A percentile compares a stretch with the other conserved stretches of the same genome.
Conservation (phyloP, 2,888 invertebrate species). For the Nomada flava region DNA sequence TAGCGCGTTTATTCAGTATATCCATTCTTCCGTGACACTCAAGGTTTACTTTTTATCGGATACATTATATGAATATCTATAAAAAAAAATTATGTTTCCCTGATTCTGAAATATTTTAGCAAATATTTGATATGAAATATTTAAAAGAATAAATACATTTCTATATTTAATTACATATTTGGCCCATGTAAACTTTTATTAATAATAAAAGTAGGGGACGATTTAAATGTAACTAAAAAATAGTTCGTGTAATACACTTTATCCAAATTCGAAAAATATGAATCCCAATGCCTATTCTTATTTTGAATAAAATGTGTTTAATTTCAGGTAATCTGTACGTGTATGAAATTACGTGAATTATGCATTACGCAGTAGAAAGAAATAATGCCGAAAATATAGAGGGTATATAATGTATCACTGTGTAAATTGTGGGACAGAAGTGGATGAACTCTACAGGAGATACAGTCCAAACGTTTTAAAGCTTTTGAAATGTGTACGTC, state of each 20-base stretch:
- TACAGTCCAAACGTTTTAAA: constrained; percentile 90
- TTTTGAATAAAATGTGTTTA: background rate
- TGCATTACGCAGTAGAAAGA: background rate
- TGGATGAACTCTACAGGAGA: constrained; percentile 88
- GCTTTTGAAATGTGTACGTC: constrained; percentile 90
- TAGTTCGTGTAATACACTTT: too few species aligned
- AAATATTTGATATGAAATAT: too few species aligned
- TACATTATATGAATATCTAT: background rate
- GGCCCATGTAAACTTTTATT: too few species aligned
- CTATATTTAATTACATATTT: too few species aligned
- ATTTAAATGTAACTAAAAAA: too few species aligned
- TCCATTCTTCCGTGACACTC: background rate
- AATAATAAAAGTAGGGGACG: too few species aligned
- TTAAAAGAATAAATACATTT: too few species aligned
- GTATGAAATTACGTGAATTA: too few species aligned
- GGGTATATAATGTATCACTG: constrained; percentile 84
- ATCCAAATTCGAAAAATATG: too few species aligned
- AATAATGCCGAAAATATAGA: background rate
- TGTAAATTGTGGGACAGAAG: constrained; percentile 89
- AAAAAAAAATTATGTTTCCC: background rate
- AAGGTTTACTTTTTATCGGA: background rate
- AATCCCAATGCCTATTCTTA: background rate
- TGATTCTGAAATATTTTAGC: too few species aligned
- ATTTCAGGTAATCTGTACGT: constrained; percentile 16
- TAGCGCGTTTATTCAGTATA: background rate